Base-by-base conservation (phyloP, 1,140 invertebrate species). In the Nymphalis io region DNA sequence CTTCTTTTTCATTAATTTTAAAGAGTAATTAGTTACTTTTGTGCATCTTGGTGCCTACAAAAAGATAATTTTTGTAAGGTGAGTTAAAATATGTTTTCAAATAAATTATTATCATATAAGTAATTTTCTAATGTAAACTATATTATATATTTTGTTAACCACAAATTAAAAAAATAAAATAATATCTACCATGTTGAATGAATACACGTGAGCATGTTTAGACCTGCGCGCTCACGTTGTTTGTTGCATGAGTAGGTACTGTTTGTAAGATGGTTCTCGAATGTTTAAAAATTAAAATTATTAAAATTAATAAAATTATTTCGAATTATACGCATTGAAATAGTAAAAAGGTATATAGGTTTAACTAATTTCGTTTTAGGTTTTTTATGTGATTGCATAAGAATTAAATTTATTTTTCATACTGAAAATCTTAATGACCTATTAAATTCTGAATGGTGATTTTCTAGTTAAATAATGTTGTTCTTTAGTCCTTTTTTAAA, bases 1-100 rank as follows among this genome's bases (percentile, higher is more conserved):
- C 72, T 67, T 78, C 71, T 80, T 81, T 81, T 80, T 80, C 72
- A 78, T 78, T 72, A 60, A 66, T 78, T 81, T 77, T 75, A 78
- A 81, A 83, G 79, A 75, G 81, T 78, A 76, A 78, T 76, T 78
- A 70, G 44, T 33, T 39, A 60, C 39, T 71, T 70, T 67, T 70
- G 61, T 62, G 33, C 67, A 46, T 70, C 65, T 60, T 58, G 27
- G 73, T 65, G 70, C 33, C 64, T 60, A 53, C 67, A 76, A 68
- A 77, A 75, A 73, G 33, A 70, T 68, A 65, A 48, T 75, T 75
- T 70, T 78, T 77, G 67, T 77, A 65, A 74, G 81, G 79, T 83
- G 44, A 80, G 79, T 80, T 46, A 2, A 12, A 13, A 13, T 11
- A 15, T 55, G 27, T 11, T 55, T 55, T 27, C 12, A 13, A 55